These are phyloP conservation scores for Neocrepidodera transversa DNA, from an alignment of 2,888 invertebrate species.

Conservation along the genomic window DNA sequence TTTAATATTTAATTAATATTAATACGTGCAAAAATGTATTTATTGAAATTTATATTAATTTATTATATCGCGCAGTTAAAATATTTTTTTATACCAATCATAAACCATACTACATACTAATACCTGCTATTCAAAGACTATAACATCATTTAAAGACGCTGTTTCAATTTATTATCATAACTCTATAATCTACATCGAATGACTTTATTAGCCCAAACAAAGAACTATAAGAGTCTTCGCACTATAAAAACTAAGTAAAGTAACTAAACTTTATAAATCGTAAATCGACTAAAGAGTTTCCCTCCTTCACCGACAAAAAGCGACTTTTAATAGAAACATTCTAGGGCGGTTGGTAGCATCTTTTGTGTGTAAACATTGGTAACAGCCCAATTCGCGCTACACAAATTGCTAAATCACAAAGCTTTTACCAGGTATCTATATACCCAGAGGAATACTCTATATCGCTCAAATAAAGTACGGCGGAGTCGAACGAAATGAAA, in stretches of 20 bases:
- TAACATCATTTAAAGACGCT: too few species aligned
- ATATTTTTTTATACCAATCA: too few species aligned
- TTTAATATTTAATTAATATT: too few species aligned
- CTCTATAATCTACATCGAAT: too few species aligned
- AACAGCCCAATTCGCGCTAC: conserved; percentile 42
- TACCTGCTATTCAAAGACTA: too few species aligned
- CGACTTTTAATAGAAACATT: conserved; percentile 37
- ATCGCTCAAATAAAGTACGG: conserved; percentile 26
- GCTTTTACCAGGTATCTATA: conserved; percentile 47
- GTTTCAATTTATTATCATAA: too few species aligned
- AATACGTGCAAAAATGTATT: too few species aligned
- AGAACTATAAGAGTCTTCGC: not conserved
- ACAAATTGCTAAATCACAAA: conserved; percentile 52
- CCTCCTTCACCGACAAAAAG: conserved; percentile 27
- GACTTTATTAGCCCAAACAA: conserved; percentile 4
- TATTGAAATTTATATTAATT: too few species aligned
- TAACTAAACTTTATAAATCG: conserved; percentile 16
- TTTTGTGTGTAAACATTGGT: conserved; percentile 43
- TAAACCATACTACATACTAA: too few species aligned
- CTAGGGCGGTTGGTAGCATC: conserved; percentile 37
- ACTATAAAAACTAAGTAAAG: conserved; percentile 19
- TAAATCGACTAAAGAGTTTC: conserved; percentile 16
- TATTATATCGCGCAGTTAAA: too few species aligned
- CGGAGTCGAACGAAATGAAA: conserved; percentile 27
- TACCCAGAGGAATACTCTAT: conserved; percentile 35